Conservation (phyloP, 2,797 vertebrate genomes). For the Pelodytes ibericus region DNA sequence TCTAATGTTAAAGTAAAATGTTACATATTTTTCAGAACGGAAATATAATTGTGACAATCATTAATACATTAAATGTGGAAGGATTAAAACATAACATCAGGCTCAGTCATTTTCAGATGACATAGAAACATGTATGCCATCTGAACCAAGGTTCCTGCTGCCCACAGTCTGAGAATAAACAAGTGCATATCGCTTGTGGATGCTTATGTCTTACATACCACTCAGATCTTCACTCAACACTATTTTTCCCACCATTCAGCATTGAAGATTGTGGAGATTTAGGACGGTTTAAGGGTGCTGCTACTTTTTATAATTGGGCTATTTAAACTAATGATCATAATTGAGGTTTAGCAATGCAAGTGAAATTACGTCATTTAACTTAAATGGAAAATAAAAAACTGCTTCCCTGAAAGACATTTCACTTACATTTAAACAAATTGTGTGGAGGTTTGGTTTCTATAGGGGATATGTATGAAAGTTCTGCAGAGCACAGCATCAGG, state of each 20-base stretch:
- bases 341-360: background rate
- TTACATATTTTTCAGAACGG: too few relatives aligned
- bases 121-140: background rate
- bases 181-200: background rate
- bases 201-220: background rate
- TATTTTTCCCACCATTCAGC: background rate
- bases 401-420: background rate
- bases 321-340: background rate
- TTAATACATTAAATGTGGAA: background rate
- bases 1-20: too few relatives aligned
- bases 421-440: background rate
- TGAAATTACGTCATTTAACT: background rate
- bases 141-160: background rate
- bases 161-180: background rate
- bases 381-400: background rate
- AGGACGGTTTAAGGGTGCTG: background rate
- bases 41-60: too few relatives aligned
- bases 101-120: background rate
- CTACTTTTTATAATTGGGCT: background rate
- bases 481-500: too few relatives aligned
- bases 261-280: background rate
- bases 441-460: too few relatives aligned
- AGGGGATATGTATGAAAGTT: too few relatives aligned
- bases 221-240: background rate
- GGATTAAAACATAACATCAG: background rate